These are phyloP conservation scores for Falcaria lacertinaria DNA, from an alignment of 2,888 invertebrate genomes.

Conservation along the genomic window DNA sequence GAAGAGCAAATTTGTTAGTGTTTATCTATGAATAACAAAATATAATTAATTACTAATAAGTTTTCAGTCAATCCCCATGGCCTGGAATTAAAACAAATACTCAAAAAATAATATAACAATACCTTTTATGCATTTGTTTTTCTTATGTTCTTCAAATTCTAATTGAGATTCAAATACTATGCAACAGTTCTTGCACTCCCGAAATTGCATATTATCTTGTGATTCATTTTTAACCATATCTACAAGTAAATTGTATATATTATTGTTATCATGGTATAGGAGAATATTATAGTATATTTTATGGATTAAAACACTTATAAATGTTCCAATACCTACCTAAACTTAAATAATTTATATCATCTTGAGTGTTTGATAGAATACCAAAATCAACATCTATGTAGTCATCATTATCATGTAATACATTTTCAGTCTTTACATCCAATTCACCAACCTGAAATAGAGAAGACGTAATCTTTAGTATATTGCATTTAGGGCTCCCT, in stretches of 20 bases:
- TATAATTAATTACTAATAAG: not conserved
- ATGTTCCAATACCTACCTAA: constrained; percentile 14
- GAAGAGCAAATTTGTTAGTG: no score
- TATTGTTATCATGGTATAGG: not conserved
- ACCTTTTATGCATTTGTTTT: constrained; percentile 47
- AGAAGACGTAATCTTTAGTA: constrained; percentile 1
- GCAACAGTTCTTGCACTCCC: constrained; percentile 39
- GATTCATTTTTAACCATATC: constrained; percentile 42
- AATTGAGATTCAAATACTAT: constrained; percentile 27
- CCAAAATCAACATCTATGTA: constrained; percentile 43
- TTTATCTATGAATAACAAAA: not conserved
- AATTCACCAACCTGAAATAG: constrained; percentile 21
- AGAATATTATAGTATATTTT: not conserved
- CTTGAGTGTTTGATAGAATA: constrained; percentile 25
- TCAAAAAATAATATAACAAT: constrained; percentile 3
- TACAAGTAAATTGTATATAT: constrained; percentile 15
- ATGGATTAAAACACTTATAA: not conserved
- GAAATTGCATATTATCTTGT: constrained; percentile 15
- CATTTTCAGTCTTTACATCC: constrained; percentile 49
- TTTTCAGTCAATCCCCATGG: no score
- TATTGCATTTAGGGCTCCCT: no score
- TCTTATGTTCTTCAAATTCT: constrained; percentile 35
- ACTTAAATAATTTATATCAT: constrained; percentile 33
- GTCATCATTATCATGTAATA: constrained; percentile 36
- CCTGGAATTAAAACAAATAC: no score